Conservation (phyloP, 30 jellyfish, hydroid and myxozoan genomes). For the Hydra vulgaris region DNA sequence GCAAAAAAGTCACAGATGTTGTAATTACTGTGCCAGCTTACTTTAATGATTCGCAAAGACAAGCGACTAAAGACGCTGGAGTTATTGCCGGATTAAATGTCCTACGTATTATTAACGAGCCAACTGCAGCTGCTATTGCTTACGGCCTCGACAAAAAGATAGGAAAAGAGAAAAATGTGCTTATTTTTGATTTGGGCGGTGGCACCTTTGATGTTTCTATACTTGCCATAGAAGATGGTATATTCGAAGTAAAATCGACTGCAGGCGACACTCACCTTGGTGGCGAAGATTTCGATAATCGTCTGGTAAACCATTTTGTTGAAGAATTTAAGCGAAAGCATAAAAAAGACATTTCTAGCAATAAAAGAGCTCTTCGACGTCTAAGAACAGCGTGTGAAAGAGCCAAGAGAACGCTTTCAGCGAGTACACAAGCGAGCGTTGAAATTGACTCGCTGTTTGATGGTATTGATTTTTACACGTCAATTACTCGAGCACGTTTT, state of each 20-base stretch:
- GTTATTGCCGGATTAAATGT: slow-evolving; percentile 93
- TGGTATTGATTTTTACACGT: slow-evolving; percentile 77
- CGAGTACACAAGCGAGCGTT: slow-evolving; percentile 70
- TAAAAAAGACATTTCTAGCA: slow-evolving; percentile 48
- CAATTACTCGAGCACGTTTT: slow-evolving; percentile 80
- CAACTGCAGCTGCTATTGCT: slow-evolving; percentile 99
- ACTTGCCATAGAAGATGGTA: slow-evolving; percentile 91
- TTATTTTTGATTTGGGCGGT: slow-evolving; percentile 97
- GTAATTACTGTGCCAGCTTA: slow-evolving; percentile 97
- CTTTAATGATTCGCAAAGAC: slow-evolving; percentile 93
- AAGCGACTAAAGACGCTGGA: slow-evolving; percentile 99
- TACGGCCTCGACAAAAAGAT: slow-evolving; percentile 94
- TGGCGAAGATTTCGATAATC: slow-evolving; percentile 95
- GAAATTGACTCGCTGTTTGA: slow-evolving; percentile 88
- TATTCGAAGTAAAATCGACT: slow-evolving; percentile 92
- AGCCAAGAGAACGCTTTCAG: slow-evolving; percentile 89
- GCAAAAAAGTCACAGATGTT: slow-evolving; percentile 71
- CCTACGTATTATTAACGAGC: slow-evolving; percentile 86
- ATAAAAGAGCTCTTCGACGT: slow-evolving; percentile 74
- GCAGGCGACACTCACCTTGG: slow-evolving; percentile 97
- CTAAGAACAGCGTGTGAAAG: slow-evolving; percentile 89
- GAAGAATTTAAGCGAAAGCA: slow-evolving; percentile 67
- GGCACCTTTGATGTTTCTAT: slow-evolving; percentile 98
- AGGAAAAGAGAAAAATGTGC: slow-evolving; percentile 75
- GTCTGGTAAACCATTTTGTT: slow-evolving; percentile 42